Conservation (phyloP, 2,113 vertebrate genomes). For the Apeltes quadracus region DNA sequence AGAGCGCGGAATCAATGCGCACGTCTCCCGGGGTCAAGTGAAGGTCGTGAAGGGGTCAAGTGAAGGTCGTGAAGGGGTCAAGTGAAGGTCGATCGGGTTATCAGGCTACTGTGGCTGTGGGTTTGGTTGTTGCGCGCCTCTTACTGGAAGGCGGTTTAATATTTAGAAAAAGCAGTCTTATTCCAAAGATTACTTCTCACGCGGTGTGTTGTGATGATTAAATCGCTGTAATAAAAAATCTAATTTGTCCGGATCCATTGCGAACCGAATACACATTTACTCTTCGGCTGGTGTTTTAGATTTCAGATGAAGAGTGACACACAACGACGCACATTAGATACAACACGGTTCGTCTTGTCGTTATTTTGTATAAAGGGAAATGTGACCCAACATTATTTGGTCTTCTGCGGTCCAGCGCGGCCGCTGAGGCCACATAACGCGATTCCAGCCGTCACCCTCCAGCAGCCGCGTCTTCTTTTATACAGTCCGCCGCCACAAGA, state of each 20-base stretch:
- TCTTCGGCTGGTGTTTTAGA: not conserved
- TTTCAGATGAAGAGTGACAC: slow-evolving; percentile 3
- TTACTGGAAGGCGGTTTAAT: not conserved
- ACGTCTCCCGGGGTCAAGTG: too few species aligned
- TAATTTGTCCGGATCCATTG: not conserved
- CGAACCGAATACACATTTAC: not conserved
- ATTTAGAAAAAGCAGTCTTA: not conserved
- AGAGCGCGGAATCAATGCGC: not conserved
- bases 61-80: too few species aligned
- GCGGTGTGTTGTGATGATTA: not conserved
- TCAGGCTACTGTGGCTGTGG: not conserved
- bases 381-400: slow-evolving; percentile 35
- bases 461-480: slow-evolving; percentile 54
- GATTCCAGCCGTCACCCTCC: slow-evolving; percentile 57
- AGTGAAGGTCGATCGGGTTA: not conserved
- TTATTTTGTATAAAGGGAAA: slow-evolving; percentile 27
- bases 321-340: not conserved
- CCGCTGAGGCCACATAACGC: slow-evolving; percentile 46
- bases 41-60: too few species aligned
- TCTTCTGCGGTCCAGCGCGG: slow-evolving; percentile 30
- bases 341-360: not conserved
- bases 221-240: not conserved
- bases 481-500: slow-evolving; percentile 36
- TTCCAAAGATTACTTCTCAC: not conserved
- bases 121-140: not conserved